Evolutionary conservation across 2,797 vertebrate species (phyloP).

Genomic region (Trachurus trachurus): DNA sequence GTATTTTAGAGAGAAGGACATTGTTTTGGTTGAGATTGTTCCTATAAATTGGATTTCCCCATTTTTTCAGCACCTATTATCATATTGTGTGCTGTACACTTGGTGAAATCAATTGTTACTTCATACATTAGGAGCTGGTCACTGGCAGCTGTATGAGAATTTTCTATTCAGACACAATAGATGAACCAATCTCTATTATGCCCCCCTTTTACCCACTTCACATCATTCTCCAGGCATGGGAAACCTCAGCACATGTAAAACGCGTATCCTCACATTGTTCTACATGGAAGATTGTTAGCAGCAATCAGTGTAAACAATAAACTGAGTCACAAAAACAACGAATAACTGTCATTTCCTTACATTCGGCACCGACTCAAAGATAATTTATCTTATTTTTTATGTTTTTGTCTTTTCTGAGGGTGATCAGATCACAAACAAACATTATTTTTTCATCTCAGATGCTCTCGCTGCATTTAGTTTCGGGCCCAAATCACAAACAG

Average conservation of each 20-base stretch:
- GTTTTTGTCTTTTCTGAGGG: not conserved
- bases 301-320: conserved; percentile 73
- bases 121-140: conserved; percentile 17
- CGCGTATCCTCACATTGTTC: conserved; percentile 83
- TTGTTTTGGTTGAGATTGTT: not conserved
- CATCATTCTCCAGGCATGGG: conserved; percentile 58
- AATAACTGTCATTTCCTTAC: conserved; percentile 50
- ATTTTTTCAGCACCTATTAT: not conserved
- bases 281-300: conserved; percentile 39
- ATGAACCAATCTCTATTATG: conserved; percentile 8
- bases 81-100: conserved; percentile 1
- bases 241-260: conserved; percentile 64
- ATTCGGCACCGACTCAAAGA: conserved; percentile 4
- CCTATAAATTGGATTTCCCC: not conserved
- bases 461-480: conserved; percentile 37
- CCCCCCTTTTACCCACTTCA: conserved; percentile 60
- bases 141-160: not conserved
- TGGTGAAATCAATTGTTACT: conserved; percentile 30
- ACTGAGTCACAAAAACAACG: conserved; percentile 56
- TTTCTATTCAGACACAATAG: conserved; percentile 53
- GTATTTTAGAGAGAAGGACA: not conserved
- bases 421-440: conserved; percentile 10
- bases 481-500: conserved; percentile 37
- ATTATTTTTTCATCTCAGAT: conserved; percentile 35
- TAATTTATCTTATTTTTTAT: not conserved